A percentile compares a stretch with the other conserved stretches of the same genome.
Evolutionary conservation across 2,888 invertebrate species (phyloP).

Genomic region (Siphlonurus alternatus): DNA sequence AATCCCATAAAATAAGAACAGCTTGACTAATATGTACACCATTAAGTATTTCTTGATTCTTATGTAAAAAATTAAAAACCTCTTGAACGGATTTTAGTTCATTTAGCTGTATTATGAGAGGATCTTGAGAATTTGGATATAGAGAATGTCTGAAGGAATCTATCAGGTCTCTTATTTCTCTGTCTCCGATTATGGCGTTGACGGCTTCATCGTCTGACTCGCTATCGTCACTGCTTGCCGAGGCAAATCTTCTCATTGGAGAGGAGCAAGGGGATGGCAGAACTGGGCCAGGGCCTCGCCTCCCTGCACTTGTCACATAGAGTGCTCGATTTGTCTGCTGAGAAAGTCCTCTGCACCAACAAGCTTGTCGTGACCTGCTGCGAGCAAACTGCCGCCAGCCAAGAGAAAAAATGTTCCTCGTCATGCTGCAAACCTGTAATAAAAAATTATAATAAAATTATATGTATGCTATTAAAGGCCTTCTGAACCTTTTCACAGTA

Average conservation of each 20-base stretch:
- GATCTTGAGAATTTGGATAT: not conserved
- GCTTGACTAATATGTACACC: constrained; percentile 1
- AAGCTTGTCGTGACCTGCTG: not conserved
- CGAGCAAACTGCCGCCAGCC: not conserved
- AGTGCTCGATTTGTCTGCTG: too few relatives aligned
- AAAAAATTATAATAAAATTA: too few relatives aligned
- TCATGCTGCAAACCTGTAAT: not conserved
- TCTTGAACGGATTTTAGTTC: not conserved
- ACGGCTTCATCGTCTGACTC: not conserved
- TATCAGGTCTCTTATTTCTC: not conserved
- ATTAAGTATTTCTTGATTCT: not conserved
- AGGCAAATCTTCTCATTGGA: too few relatives aligned
- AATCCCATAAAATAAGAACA: constrained; percentile 5
- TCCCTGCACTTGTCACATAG: too few relatives aligned
- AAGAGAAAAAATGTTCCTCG: not conserved
- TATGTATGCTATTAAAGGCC: too few relatives aligned
- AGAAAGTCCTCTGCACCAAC: too few relatives aligned
- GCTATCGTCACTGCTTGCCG: not conserved
- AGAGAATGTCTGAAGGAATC: not conserved
- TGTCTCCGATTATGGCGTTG: not conserved
- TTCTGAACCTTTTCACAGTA: too few relatives aligned
- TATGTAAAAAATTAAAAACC: constrained; percentile 3
- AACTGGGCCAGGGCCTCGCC: too few relatives aligned
- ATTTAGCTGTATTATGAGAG: not conserved
- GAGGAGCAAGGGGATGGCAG: too few relatives aligned